Conservation (phyloP, 2,113 vertebrate species). For the Osmerus mordax region DNA sequence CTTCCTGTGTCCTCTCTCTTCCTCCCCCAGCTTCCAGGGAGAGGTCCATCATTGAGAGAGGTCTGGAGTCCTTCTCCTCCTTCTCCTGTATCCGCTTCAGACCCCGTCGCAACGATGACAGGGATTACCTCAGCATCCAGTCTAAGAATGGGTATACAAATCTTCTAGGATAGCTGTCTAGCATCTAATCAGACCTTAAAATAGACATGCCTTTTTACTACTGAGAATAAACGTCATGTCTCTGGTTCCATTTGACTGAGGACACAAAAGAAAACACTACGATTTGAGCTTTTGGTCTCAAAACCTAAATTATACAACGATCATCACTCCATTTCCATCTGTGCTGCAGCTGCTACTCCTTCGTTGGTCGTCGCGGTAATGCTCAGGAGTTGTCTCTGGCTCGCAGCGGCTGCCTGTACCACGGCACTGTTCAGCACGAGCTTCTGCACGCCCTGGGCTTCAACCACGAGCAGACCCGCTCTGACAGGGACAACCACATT, state of each 20-base stretch:
- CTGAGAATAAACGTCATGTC: not conserved
- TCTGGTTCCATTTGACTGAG: not conserved
- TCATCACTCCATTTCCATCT: not conserved
- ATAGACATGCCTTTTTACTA: not conserved
- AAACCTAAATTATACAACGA: not conserved
- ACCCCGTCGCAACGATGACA: not conserved
- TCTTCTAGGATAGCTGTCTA: not conserved
- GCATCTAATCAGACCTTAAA: not conserved
- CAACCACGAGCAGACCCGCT: conserved; percentile 13
- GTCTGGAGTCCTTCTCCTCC: conserved; percentile 14
- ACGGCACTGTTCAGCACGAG: conserved; percentile 8
- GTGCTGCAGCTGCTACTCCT: conserved; percentile 50
- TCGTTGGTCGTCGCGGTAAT: conserved; percentile 36
- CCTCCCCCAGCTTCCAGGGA: conserved; percentile 15
- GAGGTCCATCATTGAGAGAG: conserved; percentile 13
- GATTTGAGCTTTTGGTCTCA: not conserved
- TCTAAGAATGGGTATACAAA: conserved; percentile 13
- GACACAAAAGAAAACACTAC: not conserved
- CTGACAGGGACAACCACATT: conserved; percentile 53
- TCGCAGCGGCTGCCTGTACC: conserved; percentile 39
- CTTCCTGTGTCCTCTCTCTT: not conserved
- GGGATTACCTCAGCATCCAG: conserved; percentile 22
- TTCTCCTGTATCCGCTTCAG: conserved; percentile 28
- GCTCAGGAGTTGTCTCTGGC: conserved; percentile 47
- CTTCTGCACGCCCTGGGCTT: conserved; percentile 55